Percentiles rank a stretch among this genome's conserved stretches.
phyloP scores from a whole-genome alignment of 2,888 invertebrate species.

The Trissoscelio sp. region DNA sequence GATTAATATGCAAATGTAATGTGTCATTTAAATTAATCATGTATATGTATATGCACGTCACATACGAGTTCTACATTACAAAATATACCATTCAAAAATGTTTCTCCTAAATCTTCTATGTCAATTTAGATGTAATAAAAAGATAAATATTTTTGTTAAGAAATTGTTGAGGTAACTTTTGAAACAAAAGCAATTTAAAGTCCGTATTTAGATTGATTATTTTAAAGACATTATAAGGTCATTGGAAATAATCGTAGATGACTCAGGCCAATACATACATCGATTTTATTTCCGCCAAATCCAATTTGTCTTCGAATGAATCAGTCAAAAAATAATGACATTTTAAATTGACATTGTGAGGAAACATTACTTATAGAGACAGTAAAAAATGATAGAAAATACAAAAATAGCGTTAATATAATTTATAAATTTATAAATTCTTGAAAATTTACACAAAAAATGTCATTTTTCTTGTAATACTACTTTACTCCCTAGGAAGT shows the following conservation, averaged over 20 bases:
- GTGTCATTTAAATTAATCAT: constrained; percentile 41
- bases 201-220: too few relatives aligned
- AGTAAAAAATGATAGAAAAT: too few relatives aligned
- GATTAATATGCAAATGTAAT: constrained; percentile 33
- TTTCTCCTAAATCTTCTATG: too few relatives aligned
- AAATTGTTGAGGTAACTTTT: too few relatives aligned
- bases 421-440: too few relatives aligned
- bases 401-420: too few relatives aligned
- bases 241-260: background rate
- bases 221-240: background rate
- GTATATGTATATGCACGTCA: background rate
- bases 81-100: background rate
- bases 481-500: too few relatives aligned
- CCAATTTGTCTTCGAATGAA: background rate
- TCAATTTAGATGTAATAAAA: too few relatives aligned
- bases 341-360: background rate
- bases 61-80: background rate
- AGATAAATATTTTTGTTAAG: too few relatives aligned
- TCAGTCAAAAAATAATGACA: background rate
- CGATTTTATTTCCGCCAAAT: background rate
- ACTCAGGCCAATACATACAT: background rate
- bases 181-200: too few relatives aligned
- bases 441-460: too few relatives aligned
- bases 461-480: too few relatives aligned
- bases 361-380: background rate